Evolutionary conservation across 1,140 invertebrate genomes (phyloP).

Genomic region (Ctenoplectra terminalis): DNA sequence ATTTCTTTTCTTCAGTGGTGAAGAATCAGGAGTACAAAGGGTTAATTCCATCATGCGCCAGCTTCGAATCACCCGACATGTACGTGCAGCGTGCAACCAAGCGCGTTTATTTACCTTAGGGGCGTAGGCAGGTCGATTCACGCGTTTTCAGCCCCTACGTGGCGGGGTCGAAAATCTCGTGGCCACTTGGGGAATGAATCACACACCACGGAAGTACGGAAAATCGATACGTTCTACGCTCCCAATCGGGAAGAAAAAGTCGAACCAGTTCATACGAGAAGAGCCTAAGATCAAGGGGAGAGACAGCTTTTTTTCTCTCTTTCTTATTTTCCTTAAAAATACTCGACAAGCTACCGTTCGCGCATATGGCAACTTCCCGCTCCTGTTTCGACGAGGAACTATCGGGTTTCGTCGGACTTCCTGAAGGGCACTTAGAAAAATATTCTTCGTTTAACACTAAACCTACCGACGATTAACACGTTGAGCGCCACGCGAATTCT

Average conservation of each 20-base stretch:
- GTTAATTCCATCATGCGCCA: no score
- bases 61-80: background rate
- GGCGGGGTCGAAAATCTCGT: conserved; percentile 59
- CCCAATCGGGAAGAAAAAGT: conserved; percentile 8
- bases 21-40: no score
- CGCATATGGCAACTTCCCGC: background rate
- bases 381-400: background rate
- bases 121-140: conserved; percentile 35
- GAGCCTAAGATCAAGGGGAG: background rate
- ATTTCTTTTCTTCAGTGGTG: no score
- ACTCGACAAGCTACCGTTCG: background rate
- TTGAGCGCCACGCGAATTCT: no score
- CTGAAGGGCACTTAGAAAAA: background rate
- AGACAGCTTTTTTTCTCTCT: background rate
- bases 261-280: background rate
- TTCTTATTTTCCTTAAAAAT: background rate
- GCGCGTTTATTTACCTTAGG: conserved; percentile 53
- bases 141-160: conserved; percentile 33
- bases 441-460: no score
- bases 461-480: no score
- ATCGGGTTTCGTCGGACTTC: background rate
- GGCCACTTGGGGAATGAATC: conserved; percentile 65
- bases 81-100: background rate
- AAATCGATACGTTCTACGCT: conserved; percentile 56
- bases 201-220: conserved; percentile 59